These are phyloP conservation scores for Amphiura filiformis DNA, from an alignment of 35 echinoderm and acorn worm genomes.

Conservation along the genomic window DNA sequence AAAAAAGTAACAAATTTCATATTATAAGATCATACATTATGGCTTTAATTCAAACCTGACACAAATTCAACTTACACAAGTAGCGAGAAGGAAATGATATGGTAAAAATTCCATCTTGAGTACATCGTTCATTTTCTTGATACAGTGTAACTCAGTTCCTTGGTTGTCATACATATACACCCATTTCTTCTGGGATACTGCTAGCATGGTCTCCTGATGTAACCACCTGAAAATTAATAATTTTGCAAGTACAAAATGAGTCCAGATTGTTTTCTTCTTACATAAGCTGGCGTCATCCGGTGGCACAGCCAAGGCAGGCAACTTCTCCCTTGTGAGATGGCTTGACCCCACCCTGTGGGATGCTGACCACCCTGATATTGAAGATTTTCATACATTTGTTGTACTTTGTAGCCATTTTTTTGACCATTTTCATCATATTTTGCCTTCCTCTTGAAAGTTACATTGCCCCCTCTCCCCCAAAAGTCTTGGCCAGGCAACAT, in stretches of 20 bases:
- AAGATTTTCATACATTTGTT: too few species aligned
- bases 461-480: too few species aligned
- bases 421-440: too few species aligned
- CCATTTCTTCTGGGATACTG: slow-evolving; percentile 99
- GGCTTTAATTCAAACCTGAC: too few species aligned
- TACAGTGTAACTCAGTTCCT: slow-evolving; percentile 87
- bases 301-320: not conserved
- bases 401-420: too few species aligned
- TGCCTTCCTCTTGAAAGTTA: too few species aligned
- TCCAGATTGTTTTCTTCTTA: too few species aligned
- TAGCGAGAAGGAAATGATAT: slow-evolving; percentile 83
- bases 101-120: slow-evolving; percentile 85
- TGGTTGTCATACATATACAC: slow-evolving; percentile 95
- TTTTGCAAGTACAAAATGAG: not conserved
- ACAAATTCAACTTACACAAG: slow-evolving; percentile 85
- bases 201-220: slow-evolving; percentile 89
- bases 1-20: too few species aligned
- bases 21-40: too few species aligned
- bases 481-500: too few species aligned
- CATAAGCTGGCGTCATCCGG: not conserved
- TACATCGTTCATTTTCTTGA: slow-evolving; percentile 77
- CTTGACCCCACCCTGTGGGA: too few species aligned
- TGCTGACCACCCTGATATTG: too few species aligned
- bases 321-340: not conserved
- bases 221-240: slow-evolving; percentile 67